Base-by-base conservation (phyloP, 2,888 invertebrate species). In the Dione vanillae region DNA sequence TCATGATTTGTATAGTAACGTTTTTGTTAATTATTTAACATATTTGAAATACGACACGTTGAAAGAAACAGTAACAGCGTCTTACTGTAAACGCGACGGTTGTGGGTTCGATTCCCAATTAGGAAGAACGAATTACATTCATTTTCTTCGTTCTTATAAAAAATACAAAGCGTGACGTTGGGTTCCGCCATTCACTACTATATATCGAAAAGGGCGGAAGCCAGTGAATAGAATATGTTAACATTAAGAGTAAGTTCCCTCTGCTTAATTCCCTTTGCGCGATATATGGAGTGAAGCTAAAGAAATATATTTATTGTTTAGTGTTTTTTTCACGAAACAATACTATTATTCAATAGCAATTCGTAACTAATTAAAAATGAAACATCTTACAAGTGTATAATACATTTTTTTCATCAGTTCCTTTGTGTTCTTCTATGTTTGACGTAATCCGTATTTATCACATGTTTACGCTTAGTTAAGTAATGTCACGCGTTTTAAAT, bases 371-470 rank as follows among this genome's bases (percentile, higher is more conserved):
- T 37, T 56, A 56, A 49, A 37, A 40, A 64, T 49, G 10, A 37
- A 27, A 37, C 40, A 49, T 64, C 49, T 8, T 40, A 64, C 49
- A 40, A 16, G 37, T 49, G 37, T 7, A 20, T 35, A 43, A 61
- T 45, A 45, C 16, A 45, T 61, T 45, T 64, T 61, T 71, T 71
- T 71, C 67, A 56, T 65, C 65, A 14, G 64, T 73, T 72, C 74
- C 75, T 74, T 76, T 78, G 76, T 77, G 59, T 51, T 45, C 54
- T 47, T 49, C 58, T 19, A 56, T 67, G 71, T 73, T 72, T 77
- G 71, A 78, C 77, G 76, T 73, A 73, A 56, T 68, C 67, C 19
- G 59, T 68, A 69, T 68, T 75, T 76, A 75, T 78, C 71, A 69
- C 71, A 66, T 72, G 66, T 68, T 58, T 58, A 73, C 67, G 69